These are phyloP conservation scores for Larimichthys crocea DNA, from an alignment of 2,113 vertebrate species.

Conservation along the genomic window DNA sequence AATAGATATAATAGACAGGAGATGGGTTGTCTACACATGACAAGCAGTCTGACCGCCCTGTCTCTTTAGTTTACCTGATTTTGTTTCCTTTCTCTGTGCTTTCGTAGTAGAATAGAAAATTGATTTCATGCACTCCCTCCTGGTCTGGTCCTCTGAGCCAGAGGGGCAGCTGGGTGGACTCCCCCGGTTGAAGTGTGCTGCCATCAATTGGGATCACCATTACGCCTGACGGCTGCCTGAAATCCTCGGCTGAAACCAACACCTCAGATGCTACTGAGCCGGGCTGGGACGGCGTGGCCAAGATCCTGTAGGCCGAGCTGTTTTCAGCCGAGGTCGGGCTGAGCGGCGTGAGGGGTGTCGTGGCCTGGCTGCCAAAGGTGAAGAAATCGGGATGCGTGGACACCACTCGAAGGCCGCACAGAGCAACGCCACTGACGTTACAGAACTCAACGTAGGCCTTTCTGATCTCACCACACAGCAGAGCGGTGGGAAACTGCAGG, in stretches of 20 bases:
- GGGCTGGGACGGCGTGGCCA: constrained; percentile 81
- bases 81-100: constrained; percentile 89
- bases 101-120: constrained; percentile 98
- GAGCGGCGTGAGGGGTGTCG: constrained; percentile 85
- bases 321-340: constrained; percentile 91
- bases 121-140: constrained; percentile 99
- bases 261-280: constrained; percentile 73
- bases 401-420: constrained; percentile 91
- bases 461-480: constrained; percentile 96
- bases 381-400: constrained; percentile 96
- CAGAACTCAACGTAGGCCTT: constrained; percentile 97
- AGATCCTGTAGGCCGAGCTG: constrained; percentile 95
- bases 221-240: constrained; percentile 85
- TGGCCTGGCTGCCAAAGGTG: constrained; percentile 91
- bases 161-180: constrained; percentile 93
- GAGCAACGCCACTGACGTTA: constrained; percentile 92
- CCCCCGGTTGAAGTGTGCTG: constrained; percentile 88
- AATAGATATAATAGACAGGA: neutral
- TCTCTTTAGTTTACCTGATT: constrained; percentile 83
- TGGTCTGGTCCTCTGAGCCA: constrained; percentile 97
- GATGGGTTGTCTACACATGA: neutral
- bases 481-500: constrained; percentile 96
- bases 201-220: constrained; percentile 90
- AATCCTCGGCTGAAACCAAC: constrained; percentile 87
- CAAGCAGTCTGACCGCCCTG: neutral